Evolutionary conservation across 2,888 invertebrate species (phyloP).

Genomic region (Perizoma flavofasciatum): DNA sequence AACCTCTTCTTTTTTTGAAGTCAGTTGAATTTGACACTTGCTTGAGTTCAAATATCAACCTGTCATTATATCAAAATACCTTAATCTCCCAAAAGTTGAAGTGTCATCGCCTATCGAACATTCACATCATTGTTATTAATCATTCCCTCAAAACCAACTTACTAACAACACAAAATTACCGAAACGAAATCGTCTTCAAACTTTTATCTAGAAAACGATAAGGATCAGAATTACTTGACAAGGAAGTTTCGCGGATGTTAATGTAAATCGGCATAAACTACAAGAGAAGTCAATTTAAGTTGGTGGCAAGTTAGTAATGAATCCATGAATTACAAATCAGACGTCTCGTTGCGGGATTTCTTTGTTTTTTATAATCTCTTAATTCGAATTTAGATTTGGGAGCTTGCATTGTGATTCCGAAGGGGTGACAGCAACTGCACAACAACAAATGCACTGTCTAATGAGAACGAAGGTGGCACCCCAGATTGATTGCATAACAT

Average conservation of each 20-base stretch:
- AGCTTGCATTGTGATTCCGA: too few relatives aligned
- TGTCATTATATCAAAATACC: background rate
- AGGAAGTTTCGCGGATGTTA: constrained; percentile 3
- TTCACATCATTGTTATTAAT: constrained; percentile 23
- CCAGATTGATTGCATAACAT: too few relatives aligned
- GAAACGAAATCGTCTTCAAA: background rate
- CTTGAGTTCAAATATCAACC: too few relatives aligned
- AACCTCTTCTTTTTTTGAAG: too few relatives aligned
- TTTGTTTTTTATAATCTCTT: constrained; percentile 8
- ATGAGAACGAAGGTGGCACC: too few relatives aligned
- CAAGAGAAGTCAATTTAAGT: constrained; percentile 62
- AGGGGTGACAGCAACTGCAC: too few relatives aligned
- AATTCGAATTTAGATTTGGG: too few relatives aligned
- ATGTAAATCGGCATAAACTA: constrained; percentile 37
- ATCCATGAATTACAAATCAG: constrained; percentile 58
- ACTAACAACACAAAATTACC: background rate
- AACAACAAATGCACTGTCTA: too few relatives aligned
- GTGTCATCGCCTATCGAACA: constrained; percentile 17
- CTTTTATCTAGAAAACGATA: background rate
- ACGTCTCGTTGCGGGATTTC: constrained; percentile 19
- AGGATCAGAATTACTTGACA: constrained; percentile 1
- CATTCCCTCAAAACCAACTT: constrained; percentile 5
- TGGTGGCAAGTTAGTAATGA: constrained; percentile 54
- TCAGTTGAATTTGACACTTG: too few relatives aligned
- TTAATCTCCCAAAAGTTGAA: constrained; percentile 1